phyloP scores from a whole-genome alignment of 2,113 vertebrate genomes.

The Cricetomys ansorgei region DNA sequence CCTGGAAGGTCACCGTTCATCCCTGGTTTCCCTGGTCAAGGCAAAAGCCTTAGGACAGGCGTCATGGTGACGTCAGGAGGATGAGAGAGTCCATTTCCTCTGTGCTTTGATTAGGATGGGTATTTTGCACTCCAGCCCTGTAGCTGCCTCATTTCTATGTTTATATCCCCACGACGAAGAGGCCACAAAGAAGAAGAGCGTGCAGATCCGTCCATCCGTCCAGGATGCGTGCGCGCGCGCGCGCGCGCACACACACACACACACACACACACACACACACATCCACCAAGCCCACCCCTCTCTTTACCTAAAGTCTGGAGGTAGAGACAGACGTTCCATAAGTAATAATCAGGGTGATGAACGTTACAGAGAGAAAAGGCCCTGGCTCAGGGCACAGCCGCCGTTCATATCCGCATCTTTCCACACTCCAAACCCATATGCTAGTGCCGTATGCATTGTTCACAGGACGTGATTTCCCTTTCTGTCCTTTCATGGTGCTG shows the following conservation, averaged over 20 bases:
- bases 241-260: background rate
- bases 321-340: background rate
- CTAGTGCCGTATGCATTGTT: background rate
- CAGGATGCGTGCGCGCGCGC: no score
- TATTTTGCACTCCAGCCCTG: rapidly evolving
- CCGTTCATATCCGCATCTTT: background rate
- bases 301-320: background rate
- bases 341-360: background rate
- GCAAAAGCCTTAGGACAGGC: rapidly evolving
- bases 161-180: background rate
- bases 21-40: background rate
- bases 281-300: background rate
- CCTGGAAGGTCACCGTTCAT: background rate
- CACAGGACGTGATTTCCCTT: background rate
- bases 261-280: background rate
- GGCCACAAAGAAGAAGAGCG: no score
- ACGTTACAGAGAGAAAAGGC: background rate
- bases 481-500: background rate
- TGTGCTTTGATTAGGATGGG: background rate
- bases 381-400: background rate
- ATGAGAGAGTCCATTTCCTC: background rate
- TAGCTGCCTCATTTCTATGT: background rate
- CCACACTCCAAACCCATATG: background rate
- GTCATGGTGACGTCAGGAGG: background rate
- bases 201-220: background rate